Evolutionary conservation across 1,140 invertebrate genomes (phyloP).

Genomic region (Drosophila lowei): DNA sequence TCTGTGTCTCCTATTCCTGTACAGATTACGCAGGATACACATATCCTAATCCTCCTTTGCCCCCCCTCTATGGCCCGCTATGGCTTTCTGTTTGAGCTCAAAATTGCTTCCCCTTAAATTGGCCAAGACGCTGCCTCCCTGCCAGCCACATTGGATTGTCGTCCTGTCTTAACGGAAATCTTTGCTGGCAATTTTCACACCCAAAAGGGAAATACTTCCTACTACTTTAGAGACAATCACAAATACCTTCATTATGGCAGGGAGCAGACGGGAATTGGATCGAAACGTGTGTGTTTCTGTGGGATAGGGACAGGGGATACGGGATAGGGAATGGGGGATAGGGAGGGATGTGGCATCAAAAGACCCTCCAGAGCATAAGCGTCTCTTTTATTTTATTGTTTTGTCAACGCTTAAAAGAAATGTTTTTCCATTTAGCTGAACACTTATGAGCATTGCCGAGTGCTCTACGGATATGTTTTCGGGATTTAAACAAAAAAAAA

Average conservation of each 20-base stretch:
- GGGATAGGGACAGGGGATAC: no score
- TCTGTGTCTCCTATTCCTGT: conserved; percentile 36
- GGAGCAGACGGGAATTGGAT: conserved; percentile 43
- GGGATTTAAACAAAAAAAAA: conserved; percentile 46
- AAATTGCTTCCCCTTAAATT: conserved; percentile 63
- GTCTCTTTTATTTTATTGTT: conserved; percentile 79
- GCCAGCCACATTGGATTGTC: not conserved
- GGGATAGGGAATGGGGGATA: conserved; percentile 29
- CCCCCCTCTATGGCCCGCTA: no score
- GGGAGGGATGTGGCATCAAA: conserved; percentile 25
- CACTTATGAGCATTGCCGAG: conserved; percentile 71
- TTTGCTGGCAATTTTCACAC: conserved; percentile 64
- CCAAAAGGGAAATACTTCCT: conserved; percentile 38
- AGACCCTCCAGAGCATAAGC: conserved; percentile 65
- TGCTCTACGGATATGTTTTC: conserved; percentile 64
- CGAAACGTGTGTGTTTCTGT: conserved; percentile 28
- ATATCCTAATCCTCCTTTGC: conserved; percentile 38
- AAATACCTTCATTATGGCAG: conserved; percentile 69
- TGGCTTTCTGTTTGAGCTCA: conserved; percentile 18
- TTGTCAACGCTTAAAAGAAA: conserved; percentile 80
- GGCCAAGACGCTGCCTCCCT: conserved; percentile 30
- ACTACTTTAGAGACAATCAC: conserved; percentile 56
- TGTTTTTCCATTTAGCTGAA: conserved; percentile 80
- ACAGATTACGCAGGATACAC: conserved; percentile 25
- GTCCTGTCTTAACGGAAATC: conserved; percentile 62